Percentiles rank a stretch among this genome's conserved stretches.
Conservation (phyloP, 2,888 invertebrate species). For the Pegoplata infirma region DNA sequence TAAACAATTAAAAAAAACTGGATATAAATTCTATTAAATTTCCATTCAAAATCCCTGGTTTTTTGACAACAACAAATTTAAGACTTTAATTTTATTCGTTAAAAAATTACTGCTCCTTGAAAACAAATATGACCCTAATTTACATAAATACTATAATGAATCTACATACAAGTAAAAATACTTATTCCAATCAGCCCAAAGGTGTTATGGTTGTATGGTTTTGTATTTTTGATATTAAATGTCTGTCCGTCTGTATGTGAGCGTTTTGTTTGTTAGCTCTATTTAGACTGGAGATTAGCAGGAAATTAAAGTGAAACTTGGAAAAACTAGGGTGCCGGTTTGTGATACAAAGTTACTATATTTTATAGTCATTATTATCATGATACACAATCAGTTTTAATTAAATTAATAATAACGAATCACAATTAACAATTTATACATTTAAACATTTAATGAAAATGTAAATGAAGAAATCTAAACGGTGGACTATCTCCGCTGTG, state of each 20-base stretch:
- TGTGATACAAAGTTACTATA: not conserved
- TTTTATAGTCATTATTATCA: not conserved
- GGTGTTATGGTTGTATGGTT: conserved; percentile 1
- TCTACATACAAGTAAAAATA: not conserved
- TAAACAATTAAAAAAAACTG: too few species aligned
- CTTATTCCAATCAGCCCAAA: conserved; percentile 8
- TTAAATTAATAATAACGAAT: conserved; percentile 12
- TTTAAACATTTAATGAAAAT: too few species aligned
- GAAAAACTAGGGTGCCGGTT: conserved; percentile 6
- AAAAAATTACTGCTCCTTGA: too few species aligned
- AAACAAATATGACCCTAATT: too few species aligned
- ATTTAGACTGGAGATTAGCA: conserved; percentile 4
- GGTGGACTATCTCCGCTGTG: too few species aligned
- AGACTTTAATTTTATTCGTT: too few species aligned
- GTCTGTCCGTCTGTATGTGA: not conserved
- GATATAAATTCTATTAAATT: too few species aligned
- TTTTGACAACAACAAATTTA: too few species aligned
- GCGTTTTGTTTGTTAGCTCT: not conserved
- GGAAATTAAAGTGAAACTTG: conserved; percentile 38
- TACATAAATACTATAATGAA: not conserved
- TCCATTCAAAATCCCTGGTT: too few species aligned
- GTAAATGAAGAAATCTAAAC: too few species aligned
- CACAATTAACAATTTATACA: too few species aligned
- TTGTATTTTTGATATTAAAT: not conserved
- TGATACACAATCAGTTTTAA: conserved; percentile 8